Conservation (phyloP, 2,113 vertebrate species). For the Lucifuga dentata region DNA sequence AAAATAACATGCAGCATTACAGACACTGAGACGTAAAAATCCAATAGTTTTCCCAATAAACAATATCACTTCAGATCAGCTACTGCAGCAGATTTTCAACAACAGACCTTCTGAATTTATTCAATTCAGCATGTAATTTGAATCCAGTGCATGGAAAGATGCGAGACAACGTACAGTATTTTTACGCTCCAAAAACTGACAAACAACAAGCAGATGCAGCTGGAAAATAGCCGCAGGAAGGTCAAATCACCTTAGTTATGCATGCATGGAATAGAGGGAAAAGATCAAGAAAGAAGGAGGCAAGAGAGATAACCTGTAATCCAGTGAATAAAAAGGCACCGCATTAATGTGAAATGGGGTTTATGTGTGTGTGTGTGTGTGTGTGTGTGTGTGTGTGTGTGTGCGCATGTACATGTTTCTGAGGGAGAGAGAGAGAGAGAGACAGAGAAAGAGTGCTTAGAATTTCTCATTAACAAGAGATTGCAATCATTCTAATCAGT, state of each 20-base stretch:
- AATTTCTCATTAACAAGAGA: conserved; percentile 5
- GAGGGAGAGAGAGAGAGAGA: neutral
- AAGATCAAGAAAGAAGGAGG: neutral
- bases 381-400: conserved; percentile 13
- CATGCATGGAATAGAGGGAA: neutral
- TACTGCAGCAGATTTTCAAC: too few relatives aligned
- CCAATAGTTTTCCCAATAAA: too few relatives aligned
- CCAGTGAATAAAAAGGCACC: neutral
- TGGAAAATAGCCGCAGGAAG: neutral
- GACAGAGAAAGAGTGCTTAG: conserved; percentile 1
- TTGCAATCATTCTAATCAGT: conserved; percentile 18
- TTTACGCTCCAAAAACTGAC: neutral
- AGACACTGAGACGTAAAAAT: too few relatives aligned
- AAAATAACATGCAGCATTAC: too few relatives aligned
- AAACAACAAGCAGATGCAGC: too few relatives aligned
- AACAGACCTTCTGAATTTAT: too few relatives aligned
- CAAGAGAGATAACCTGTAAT: neutral
- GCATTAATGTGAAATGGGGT: neutral
- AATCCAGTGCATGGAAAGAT: too few relatives aligned
- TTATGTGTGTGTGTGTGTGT: conserved; percentile 11
- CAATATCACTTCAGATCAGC: too few relatives aligned
- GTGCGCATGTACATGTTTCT: neutral
- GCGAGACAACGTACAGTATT: too few relatives aligned
- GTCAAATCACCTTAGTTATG: neutral
- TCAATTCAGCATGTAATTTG: too few relatives aligned